Evolutionary conservation across 2,113 vertebrate species (phyloP), one percentile per base, ranked within the genome.

Genomic region (Cyphomyrus discorhynchus): DNA sequence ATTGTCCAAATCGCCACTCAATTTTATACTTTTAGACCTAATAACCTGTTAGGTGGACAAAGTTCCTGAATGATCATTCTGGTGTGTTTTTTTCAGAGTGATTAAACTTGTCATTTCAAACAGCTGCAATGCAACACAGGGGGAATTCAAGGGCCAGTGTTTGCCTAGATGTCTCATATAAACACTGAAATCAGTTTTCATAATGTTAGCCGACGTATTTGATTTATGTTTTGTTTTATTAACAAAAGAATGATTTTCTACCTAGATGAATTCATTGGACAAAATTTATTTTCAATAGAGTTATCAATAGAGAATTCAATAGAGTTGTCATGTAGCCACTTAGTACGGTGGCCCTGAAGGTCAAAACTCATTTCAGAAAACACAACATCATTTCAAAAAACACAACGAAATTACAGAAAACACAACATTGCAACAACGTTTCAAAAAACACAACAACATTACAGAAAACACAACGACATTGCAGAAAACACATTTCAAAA

Each of bases 1-100:
- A 89, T 47, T 89, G 49, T 92, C 91, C n/a, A 66, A 66, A 27
- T 27, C n/a, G 11, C 89, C 92, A 93, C 91, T 93, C 92, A 93
- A 93, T 93, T 93, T 92, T 82, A 91, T 92, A 91, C 91, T 88
- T 85, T 92, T 47, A 2, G 77, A 88, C 88, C 62, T 52, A 91
- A 90, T 88, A 88, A 88, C 85, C 70, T 80, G 91, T 91, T 93
- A 94, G 93, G 91, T 93, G 93, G 90, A 90, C 89, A 89, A 92
- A n/a, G 21, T 62, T 91, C 92, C 87, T 93, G 87, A 92, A 92
- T 82, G 24, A 90, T 87, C 90, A 89, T 93, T 91, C 92, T 21
- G 70, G 46, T 0, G 88, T 89, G 86, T 90, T 91, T 92, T 90
- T 90, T 93, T 93, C 92, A 91, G 90, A 92, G 88, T 83, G 82